Conservation (phyloP, 2,797 vertebrate species). For the Hydrolagus colliei region DNA sequence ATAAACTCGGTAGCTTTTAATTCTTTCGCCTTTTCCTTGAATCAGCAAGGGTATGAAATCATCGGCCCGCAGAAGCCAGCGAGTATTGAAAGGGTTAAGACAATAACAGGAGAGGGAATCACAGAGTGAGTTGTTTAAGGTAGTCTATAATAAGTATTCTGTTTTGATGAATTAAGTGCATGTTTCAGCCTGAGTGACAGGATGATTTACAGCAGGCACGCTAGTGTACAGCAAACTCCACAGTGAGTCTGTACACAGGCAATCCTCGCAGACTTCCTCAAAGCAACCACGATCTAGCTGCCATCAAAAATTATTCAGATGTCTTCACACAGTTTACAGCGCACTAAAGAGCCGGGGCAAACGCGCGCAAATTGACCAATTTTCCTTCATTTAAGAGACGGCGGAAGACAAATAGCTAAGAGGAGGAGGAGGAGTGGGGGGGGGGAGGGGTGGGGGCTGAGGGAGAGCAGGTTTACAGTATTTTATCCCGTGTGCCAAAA, state of each 20-base stretch:
- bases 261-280: slow-evolving; percentile 18
- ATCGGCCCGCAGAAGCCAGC: not conserved
- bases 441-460: too few relatives aligned
- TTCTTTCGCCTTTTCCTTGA: not conserved
- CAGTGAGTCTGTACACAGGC: slow-evolving; percentile 28
- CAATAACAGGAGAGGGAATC: not conserved
- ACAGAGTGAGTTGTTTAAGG: slow-evolving; percentile 7
- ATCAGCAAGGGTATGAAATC: not conserved
- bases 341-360: slow-evolving; percentile 19
- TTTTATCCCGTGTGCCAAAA: slow-evolving; percentile 32
- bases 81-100: slow-evolving; percentile 17
- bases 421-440: not conserved
- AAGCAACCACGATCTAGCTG: slow-evolving; percentile 13
- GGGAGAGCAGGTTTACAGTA: slow-evolving; percentile 22
- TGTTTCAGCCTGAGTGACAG: slow-evolving; percentile 29
- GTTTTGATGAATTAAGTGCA: slow-evolving; percentile 30
- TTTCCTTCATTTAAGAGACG: slow-evolving; percentile 27
- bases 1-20: too few relatives aligned
- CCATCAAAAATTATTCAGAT: slow-evolving; percentile 30
- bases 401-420: slow-evolving; percentile 29
- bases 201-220: slow-evolving; percentile 24
- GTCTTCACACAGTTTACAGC: slow-evolving; percentile 32
- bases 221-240: slow-evolving; percentile 23
- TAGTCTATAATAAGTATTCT: slow-evolving; percentile 28
- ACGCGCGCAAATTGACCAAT: slow-evolving; percentile 20